A percentile compares a stretch with the other conserved stretches of the same genome.
phyloP scores from a whole-genome alignment of 2,797 vertebrate species.

The Gallinago nigripennis region DNA sequence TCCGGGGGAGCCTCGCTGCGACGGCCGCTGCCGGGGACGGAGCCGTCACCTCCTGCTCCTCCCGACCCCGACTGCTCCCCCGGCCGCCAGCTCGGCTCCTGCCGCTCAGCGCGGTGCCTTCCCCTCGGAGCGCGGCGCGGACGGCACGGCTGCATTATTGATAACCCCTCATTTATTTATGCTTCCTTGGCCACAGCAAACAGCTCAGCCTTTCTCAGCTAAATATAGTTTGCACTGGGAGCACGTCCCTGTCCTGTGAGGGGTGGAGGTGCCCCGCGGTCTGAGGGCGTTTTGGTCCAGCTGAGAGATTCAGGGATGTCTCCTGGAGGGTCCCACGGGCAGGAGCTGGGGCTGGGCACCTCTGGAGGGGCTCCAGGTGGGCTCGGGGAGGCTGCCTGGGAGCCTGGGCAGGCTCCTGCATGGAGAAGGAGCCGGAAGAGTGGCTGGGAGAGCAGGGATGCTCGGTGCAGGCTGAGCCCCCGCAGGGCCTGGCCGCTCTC shows the following conservation, averaged over 20 bases:
- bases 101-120: not conserved
- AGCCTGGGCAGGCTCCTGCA: not conserved
- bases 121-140: not conserved
- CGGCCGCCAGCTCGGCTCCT: rapidly evolving
- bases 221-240: not conserved
- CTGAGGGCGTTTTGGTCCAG: not conserved
- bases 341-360: not conserved
- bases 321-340: not conserved
- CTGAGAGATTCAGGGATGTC: not conserved
- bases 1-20: rapidly evolving
- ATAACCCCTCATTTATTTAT: conserved; percentile 36
- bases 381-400: rapidly evolving
- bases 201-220: not conserved
- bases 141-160: conserved; percentile 16
- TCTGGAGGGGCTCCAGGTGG: not conserved
- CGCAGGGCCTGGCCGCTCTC: not conserved
- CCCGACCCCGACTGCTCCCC: not conserved
- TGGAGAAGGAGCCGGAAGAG: not conserved
- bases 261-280: rapidly evolving
- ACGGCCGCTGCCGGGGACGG: not conserved
- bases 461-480: not conserved
- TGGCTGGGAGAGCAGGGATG: not conserved
- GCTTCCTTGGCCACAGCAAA: not conserved
- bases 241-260: rapidly evolving
- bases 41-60: not conserved